Percentiles rank a stretch among this genome's conserved stretches.
Evolutionary conservation across 1,140 invertebrate genomes (phyloP).

Genomic region (Bombus superbus): DNA sequence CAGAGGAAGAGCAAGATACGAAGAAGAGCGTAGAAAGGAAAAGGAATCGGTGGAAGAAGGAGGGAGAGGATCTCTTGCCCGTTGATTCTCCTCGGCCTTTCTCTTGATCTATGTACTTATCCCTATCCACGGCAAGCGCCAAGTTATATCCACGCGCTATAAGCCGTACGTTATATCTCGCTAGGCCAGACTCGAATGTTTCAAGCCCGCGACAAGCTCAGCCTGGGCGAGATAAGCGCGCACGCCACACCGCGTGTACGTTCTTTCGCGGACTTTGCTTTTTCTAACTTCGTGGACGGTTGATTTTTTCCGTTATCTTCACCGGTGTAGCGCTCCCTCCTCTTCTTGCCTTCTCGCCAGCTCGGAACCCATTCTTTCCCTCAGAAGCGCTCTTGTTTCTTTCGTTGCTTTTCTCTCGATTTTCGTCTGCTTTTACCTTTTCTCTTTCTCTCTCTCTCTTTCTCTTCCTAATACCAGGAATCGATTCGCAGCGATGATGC

Average conservation of each 20-base stretch:
- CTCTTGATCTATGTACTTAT: slow-evolving; percentile 68
- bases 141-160: slow-evolving; percentile 59
- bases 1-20: background rate
- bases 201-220: slow-evolving; percentile 39
- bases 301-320: slow-evolving; percentile 34
- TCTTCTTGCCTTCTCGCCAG: background rate
- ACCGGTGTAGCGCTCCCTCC: no score
- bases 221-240: slow-evolving; percentile 51
- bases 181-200: slow-evolving; percentile 49
- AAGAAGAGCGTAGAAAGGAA: slow-evolving; percentile 1
- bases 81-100: slow-evolving; percentile 51
- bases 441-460: background rate
- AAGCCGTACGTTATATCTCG: slow-evolving; percentile 57
- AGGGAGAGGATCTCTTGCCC: slow-evolving; percentile 28
- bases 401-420: background rate
- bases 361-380: background rate
- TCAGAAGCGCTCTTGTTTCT: background rate
- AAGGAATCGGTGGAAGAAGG: background rate
- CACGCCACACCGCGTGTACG: slow-evolving; percentile 3
- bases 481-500: slow-evolving; percentile 37
- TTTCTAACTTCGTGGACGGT: background rate
- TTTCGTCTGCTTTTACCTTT: background rate
- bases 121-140: slow-evolving; percentile 60
- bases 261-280: slow-evolving; percentile 4
- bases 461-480: slow-evolving; percentile 39